Evolutionary conservation across 2,797 vertebrate genomes (phyloP).

Genomic region (Scolopax bukidnonensis): DNA sequence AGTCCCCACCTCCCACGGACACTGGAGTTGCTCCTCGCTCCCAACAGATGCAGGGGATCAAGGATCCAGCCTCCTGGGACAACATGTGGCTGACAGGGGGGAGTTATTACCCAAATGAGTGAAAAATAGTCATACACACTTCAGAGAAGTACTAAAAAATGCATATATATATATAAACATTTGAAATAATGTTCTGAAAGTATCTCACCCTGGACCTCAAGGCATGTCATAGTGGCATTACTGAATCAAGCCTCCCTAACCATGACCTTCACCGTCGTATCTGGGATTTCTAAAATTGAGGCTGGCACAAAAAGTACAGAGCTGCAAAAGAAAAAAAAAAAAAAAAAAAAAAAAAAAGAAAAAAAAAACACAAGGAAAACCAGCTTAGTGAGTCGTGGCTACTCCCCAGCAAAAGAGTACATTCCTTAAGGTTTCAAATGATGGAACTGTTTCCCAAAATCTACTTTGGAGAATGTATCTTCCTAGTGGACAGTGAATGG

Average conservation of each 20-base stretch:
- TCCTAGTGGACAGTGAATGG: slow-evolving; percentile 25
- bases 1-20: neutral
- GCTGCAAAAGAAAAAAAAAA: neutral
- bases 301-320: neutral
- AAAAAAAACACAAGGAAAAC: neutral
- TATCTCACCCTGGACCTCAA: neutral
- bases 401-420: neutral
- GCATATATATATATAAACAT: neutral
- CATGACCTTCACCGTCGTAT: neutral
- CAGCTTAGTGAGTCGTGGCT: neutral
- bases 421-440: neutral
- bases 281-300: neutral
- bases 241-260: neutral
- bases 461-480: slow-evolving; percentile 5
- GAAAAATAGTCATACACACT: neutral
- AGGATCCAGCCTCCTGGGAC: neutral
- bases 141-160: neutral
- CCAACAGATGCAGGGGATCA: rapidly evolving
- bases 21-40: neutral
- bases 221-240: neutral
- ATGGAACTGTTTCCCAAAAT: neutral
- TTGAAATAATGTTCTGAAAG: neutral
- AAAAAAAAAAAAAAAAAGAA: too few species aligned
- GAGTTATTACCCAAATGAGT: neutral
- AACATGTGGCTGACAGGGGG: rapidly evolving